Evolutionary conservation across 2,113 vertebrate genomes (phyloP).

Genomic region (Varanus komodoensis): DNA sequence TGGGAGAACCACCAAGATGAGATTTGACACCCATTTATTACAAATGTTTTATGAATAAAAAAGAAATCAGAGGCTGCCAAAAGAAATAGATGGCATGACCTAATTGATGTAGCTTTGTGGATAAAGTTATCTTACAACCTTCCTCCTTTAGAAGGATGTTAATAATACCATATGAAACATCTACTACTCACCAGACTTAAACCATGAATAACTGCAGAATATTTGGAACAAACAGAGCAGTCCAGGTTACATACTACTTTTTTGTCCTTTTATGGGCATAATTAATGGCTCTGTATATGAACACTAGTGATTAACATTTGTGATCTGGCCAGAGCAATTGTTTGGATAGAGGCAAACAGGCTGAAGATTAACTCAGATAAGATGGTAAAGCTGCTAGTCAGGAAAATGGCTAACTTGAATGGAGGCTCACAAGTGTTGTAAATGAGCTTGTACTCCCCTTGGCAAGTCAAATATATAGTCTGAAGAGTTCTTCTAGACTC

Average conservation of each 20-base stretch:
- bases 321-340: not conserved
- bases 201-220: not conserved
- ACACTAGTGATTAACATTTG: not conserved
- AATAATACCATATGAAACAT: not conserved
- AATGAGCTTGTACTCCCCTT: too few relatives aligned
- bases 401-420: too few relatives aligned
- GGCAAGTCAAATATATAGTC: too few relatives aligned
- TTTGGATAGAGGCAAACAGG: too few relatives aligned
- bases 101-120: not conserved
- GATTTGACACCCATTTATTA: not conserved
- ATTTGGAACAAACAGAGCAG: not conserved
- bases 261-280: not conserved
- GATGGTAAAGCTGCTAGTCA: too few relatives aligned
- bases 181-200: not conserved
- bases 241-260: not conserved
- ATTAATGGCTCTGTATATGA: not conserved
- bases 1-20: not conserved
- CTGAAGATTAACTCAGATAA: too few relatives aligned
- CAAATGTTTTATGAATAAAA: not conserved
- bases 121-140: not conserved
- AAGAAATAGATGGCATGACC: fast-evolving
- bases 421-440: too few relatives aligned
- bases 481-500: too few relatives aligned
- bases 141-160: not conserved
- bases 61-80: not conserved